Evolutionary conservation across 2,797 vertebrate genomes (phyloP), one percentile per base, ranked within the genome.

Genomic region (Gallinago stenura): DNA sequence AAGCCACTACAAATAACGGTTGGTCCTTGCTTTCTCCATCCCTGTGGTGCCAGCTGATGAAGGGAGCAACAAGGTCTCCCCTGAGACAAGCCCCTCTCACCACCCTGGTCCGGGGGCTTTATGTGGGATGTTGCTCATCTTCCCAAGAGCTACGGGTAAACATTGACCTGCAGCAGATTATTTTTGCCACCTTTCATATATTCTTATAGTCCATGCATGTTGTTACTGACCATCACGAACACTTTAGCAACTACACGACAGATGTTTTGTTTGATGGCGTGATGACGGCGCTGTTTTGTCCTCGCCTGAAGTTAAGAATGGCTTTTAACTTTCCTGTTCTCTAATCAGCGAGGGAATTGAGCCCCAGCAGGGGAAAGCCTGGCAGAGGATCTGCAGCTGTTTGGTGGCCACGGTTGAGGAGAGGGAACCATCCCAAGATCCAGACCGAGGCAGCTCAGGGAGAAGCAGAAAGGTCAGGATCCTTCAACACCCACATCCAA

Each of bases 401-500:
- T 45, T 31, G 22, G 39, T 41, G 68, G 43, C 1, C 0, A 12
- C 26, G 48, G 25, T 5, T 19, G 68, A 53, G 35, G 17, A 73
- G 35, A 7, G 24, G 62, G 56, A 26, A 30, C 39, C 50, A 7
- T 26, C 53, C 61, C 51, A 7, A 41, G 22, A 45, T 51, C 24
- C 9, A 9, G 12, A 10, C 17, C 4, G 11, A 16, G 26, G 33
- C 15, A 33, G 12, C 25, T 35, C 3, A 3, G 56, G 17, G 71
- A 51, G 56, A 35, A 53, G 61, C 28, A 10, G 60, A 24, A 26
- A 35, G 20, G 24, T 33, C 28, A 3, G 33, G 35, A 37, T 31
- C 68, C 50, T n/a, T 30, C 19, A 28, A 25, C 4, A 0, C 24
- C 65, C 3, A 0, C 24, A n/a, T n/a, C 39, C 10, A 1, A 6